These are phyloP conservation scores for Ectemnius continuus DNA, from an alignment of 2,888 invertebrate species.

Conservation along the genomic window DNA sequence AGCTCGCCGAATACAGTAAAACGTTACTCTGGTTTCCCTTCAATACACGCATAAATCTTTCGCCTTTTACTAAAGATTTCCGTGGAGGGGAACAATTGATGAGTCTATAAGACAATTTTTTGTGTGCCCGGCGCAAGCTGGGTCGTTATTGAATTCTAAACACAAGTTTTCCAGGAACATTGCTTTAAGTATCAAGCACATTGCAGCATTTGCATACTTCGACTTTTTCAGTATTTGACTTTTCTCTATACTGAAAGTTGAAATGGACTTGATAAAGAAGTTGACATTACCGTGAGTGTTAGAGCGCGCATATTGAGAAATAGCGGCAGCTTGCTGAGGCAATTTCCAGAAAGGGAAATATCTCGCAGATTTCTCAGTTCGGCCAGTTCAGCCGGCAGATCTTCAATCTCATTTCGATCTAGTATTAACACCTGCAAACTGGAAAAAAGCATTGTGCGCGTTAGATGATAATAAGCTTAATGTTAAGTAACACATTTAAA, in stretches of 20 bases:
- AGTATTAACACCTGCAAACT: constrained; percentile 86
- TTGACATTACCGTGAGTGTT: constrained; percentile 79
- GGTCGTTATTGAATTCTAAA: constrained; percentile 47
- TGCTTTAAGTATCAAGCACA: no score
- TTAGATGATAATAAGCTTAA: no score
- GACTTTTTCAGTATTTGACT: no score
- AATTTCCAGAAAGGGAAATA: constrained; percentile 82
- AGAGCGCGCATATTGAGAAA: constrained; percentile 81
- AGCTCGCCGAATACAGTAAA: accelerated
- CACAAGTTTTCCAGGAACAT: constrained; percentile 21
- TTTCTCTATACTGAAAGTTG: no score
- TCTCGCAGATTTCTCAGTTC: constrained; percentile 82
- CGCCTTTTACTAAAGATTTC: constrained; percentile 79
- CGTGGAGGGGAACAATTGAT: constrained; percentile 75
- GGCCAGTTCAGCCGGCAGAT: constrained; percentile 82
- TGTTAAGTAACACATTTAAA: no score
- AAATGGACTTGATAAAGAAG: no score
- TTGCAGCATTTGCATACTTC: no score
- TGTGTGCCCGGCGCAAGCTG: constrained; percentile 53
- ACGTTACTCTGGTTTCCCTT: constrained; percentile 75
- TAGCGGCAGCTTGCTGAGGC: constrained; percentile 78
- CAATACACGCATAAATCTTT: constrained; percentile 78
- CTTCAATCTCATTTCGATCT: constrained; percentile 85
- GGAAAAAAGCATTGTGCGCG: constrained; percentile 57
- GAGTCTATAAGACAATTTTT: constrained; percentile 72